Evolutionary conservation across 2,888 invertebrate species (phyloP), one percentile per base, ranked within the genome.

Genomic region (Leucoptera coffeella): DNA sequence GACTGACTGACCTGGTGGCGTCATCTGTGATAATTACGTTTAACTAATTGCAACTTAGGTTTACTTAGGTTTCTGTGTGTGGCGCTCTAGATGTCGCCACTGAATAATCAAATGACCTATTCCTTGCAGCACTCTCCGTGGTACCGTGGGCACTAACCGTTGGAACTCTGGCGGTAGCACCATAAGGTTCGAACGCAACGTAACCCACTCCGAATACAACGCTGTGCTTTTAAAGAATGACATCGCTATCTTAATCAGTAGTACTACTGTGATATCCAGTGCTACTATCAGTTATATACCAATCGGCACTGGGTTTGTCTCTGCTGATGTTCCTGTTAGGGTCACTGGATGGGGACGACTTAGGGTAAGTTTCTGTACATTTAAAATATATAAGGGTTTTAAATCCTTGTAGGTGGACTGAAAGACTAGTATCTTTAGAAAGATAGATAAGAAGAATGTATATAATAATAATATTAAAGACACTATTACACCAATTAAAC

Each of bases 331-430:
- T 0, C 2, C 5, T 0, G 29, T 39, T 1, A 40, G 33, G 10
- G 56, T 43, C 4, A 49, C 56, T 27, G 61, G 61, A 1, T 61
- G 58, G 58, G 61, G 61, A 12, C 45, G 53, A 10, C 48, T 45
- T 4, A 32, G 35, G 29, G 60, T 59, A 27, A 44, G 47, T 41
- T 4, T 12, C 3, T n/a, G n/a, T n/a, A n/a, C n/a, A n/a, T n/a
- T n/a, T n/a, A 8, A 14, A 6, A 12, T 12, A 24, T 6, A 8
- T 24, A n/a, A n/a, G n/a, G n/a, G n/a, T n/a, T n/a, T n/a, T n/a
- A n/a, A n/a, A n/a, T n/a, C n/a, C n/a, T n/a, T n/a, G n/a, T n/a
- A n/a, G n/a, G n/a, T n/a, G n/a, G n/a, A n/a, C n/a, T n/a, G n/a
- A n/a, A n/a, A n/a, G n/a, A n/a, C n/a, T n/a, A n/a, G n/a, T n/a